These are phyloP conservation scores for Hedychridium roseum DNA, from an alignment of 2,888 invertebrate species.

Conservation along the genomic window DNA sequence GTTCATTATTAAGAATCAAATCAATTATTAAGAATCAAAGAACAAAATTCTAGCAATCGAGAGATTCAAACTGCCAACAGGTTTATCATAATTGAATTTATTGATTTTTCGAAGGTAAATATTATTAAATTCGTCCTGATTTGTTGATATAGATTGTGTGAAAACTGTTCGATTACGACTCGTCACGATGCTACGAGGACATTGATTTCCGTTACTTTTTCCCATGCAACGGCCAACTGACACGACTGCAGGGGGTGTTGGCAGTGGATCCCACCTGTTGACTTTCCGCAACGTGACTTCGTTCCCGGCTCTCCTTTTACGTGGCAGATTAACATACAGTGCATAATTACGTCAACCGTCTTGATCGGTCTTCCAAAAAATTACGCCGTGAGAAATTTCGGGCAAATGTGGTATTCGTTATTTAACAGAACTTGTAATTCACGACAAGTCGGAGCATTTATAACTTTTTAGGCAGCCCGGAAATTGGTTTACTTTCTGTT, in stretches of 20 bases:
- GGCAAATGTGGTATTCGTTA: no score
- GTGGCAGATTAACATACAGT: slow-evolving; percentile 35
- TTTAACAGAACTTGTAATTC: no score
- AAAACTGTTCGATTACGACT: no score
- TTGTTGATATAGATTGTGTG: no score
- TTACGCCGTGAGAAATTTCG: slow-evolving; percentile 3
- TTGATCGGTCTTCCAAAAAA: slow-evolving; percentile 5
- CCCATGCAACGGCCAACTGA: slow-evolving; percentile 61
- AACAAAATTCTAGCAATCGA: no score
- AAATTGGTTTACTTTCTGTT: neutral
- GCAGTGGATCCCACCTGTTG: slow-evolving; percentile 61
- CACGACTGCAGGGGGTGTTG: slow-evolving; percentile 55
- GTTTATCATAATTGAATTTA: no score
- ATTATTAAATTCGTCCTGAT: no score
- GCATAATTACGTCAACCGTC: slow-evolving; percentile 28
- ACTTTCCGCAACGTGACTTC: slow-evolving; percentile 58
- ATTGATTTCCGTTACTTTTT: slow-evolving; percentile 63
- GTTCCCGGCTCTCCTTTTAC: slow-evolving; percentile 37
- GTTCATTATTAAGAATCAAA: no score
- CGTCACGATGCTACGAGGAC: slow-evolving; percentile 27
- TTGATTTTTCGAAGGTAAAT: no score
- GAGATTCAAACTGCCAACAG: no score
- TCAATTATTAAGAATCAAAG: no score
- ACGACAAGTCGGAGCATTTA: no score
- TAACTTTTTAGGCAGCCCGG: neutral